Conservation (phyloP, 2,797 vertebrate species). For the Holocentrus rufus region DNA sequence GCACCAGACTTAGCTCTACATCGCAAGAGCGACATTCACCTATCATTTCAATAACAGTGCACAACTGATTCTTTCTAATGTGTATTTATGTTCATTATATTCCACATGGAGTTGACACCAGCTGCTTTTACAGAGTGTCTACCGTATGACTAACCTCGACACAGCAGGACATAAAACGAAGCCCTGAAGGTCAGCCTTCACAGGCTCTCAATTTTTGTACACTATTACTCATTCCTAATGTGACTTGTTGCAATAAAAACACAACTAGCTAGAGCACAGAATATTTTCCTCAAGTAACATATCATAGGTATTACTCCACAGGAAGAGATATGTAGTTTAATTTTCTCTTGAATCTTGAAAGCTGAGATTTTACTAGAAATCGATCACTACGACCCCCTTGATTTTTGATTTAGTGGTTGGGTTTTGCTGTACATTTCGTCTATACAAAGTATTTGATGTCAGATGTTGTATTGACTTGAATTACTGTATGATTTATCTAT, state of each 20-base stretch:
- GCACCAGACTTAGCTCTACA: conserved; percentile 61
- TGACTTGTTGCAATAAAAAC: conserved; percentile 59
- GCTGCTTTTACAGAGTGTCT: conserved; percentile 44
- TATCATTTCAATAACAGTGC: conserved; percentile 42
- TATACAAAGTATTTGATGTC: conserved; percentile 48
- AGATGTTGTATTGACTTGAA: conserved; percentile 76
- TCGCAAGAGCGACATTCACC: conserved; percentile 45
- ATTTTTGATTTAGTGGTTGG: conserved; percentile 39
- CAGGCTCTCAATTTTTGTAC: conserved; percentile 23
- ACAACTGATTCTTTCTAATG: conserved; percentile 37
- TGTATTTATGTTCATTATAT: conserved; percentile 60
- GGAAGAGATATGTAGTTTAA: conserved; percentile 31
- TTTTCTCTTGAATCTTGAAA: conserved; percentile 32
- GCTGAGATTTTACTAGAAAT: conserved; percentile 29
- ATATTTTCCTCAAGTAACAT: conserved; percentile 57
- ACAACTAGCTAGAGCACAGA: conserved; percentile 61
- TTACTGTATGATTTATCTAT: conserved; percentile 55
- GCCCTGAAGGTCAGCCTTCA: conserved; percentile 19
- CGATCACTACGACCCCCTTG: conserved; percentile 59
- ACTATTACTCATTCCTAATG: conserved; percentile 58
- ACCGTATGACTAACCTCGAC: conserved; percentile 24
- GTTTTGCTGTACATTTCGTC: conserved; percentile 53
- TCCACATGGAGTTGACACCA: conserved; percentile 45
- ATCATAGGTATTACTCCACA: conserved; percentile 45
- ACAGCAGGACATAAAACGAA: conserved; percentile 23